Evolutionary conservation across 2,113 vertebrate genomes (phyloP).

Genomic region (Anarrhichthys ocellatus): DNA sequence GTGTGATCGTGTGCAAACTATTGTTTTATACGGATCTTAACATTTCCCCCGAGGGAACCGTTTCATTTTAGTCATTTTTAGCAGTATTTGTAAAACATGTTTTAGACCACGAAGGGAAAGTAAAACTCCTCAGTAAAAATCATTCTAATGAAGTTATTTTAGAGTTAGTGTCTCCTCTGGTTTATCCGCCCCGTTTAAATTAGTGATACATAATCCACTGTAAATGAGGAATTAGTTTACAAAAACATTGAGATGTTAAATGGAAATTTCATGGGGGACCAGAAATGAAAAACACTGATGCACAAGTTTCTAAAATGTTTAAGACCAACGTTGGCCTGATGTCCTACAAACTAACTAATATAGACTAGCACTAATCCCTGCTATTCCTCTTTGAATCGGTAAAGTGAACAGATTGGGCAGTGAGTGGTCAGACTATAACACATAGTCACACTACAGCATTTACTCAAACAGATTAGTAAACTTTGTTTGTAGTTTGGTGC

Average conservation of each 20-base stretch:
- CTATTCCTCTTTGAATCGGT: background rate
- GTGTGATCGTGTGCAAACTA: background rate
- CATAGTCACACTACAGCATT: background rate
- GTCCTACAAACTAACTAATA: background rate
- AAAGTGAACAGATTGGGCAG: no score
- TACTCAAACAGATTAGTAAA: background rate
- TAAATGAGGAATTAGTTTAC: slow-evolving; percentile 25
- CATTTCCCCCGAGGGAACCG: background rate
- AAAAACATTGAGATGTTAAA: slow-evolving; percentile 32
- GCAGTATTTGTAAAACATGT: slow-evolving; percentile 20
- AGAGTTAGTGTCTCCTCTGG: slow-evolving; percentile 14
- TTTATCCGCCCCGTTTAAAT: slow-evolving; percentile 32
- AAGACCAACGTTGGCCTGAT: background rate
- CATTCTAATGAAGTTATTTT: slow-evolving; percentile 43
- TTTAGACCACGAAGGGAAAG: background rate
- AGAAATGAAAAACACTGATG: background rate
- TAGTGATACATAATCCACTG: slow-evolving; percentile 11
- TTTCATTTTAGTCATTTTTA: background rate
- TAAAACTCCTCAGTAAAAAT: slow-evolving; percentile 29
- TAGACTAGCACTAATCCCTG: background rate
- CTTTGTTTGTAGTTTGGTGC: no score
- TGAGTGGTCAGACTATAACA: background rate
- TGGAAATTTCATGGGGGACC: background rate
- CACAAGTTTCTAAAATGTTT: background rate
- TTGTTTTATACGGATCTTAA: background rate